phyloP scores from a whole-genome alignment of 2,113 vertebrate species.

The Orcinus orca region DNA sequence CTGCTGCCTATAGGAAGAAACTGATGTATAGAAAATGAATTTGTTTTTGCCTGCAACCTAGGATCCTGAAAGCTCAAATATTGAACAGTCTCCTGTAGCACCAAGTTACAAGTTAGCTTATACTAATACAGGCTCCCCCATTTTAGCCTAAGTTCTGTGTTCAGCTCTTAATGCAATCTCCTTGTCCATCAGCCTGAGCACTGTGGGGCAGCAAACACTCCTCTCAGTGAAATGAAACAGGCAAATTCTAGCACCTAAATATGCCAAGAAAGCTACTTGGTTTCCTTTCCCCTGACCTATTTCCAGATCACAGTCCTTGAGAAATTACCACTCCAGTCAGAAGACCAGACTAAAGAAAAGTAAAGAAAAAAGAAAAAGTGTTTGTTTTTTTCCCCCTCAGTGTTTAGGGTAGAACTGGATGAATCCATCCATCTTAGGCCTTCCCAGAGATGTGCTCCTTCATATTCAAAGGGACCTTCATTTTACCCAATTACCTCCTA shows the following conservation, averaged over 20 bases:
- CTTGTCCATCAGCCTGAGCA: not conserved
- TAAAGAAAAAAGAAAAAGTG: not conserved
- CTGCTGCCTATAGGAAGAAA: not conserved
- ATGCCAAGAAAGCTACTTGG: not conserved
- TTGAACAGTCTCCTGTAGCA: not conserved
- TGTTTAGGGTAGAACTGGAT: not conserved
- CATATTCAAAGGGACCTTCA: not conserved
- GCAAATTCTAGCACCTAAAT: not conserved
- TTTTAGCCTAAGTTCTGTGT: not conserved
- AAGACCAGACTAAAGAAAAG: not conserved
- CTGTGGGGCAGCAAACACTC: not conserved
- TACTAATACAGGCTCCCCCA: not conserved
- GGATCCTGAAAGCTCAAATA: not conserved
- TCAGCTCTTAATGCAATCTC: not conserved
- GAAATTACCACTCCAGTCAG: not conserved
- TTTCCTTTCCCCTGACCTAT: not conserved
- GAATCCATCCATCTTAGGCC: not conserved
- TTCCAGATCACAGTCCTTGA: not conserved
- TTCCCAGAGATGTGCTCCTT: not conserved
- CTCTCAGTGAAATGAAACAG: not conserved
- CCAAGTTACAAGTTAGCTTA: not conserved
- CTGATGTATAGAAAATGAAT: not conserved
- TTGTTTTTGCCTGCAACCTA: too few relatives aligned
- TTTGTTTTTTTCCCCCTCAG: accelerated
- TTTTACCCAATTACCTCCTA: not conserved